Evolutionary conservation across 2,797 vertebrate species (phyloP).

Genomic region (Sphenodon punctatus): DNA sequence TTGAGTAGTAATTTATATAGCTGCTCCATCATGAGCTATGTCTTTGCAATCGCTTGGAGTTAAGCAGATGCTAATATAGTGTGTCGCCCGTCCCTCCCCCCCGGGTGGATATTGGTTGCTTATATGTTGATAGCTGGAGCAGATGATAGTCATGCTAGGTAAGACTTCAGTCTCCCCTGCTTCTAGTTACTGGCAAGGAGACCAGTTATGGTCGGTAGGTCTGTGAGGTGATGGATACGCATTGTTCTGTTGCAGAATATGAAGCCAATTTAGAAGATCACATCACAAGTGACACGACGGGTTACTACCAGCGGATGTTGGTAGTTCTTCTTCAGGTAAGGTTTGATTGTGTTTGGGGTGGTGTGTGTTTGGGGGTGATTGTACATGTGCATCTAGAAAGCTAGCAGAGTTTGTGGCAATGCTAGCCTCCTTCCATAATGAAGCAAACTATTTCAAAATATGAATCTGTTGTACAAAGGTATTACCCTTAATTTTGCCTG

Average conservation of each 20-base stretch:
- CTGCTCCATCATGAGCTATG: neutral
- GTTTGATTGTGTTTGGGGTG: neutral
- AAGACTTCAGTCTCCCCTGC: neutral
- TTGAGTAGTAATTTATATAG: neutral
- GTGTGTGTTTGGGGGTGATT: no score
- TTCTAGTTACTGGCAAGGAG: no score
- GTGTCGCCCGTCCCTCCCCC: no score
- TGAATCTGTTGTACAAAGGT: neutral
- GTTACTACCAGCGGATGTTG: slow-evolving; percentile 88
- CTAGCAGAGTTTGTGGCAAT: no score
- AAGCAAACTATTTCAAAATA: neutral
- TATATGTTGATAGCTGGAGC: no score
- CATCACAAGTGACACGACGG: slow-evolving; percentile 89
- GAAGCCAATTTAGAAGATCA: slow-evolving; percentile 88
- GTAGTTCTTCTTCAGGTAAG: slow-evolving; percentile 93
- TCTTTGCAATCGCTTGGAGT: neutral
- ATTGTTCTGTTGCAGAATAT: slow-evolving; percentile 83
- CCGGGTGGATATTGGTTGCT: no score
- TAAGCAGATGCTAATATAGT: neutral
- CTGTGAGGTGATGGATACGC: neutral
- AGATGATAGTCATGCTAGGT: neutral
- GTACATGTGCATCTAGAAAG: fast-evolving
- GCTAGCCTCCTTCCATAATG: no score
- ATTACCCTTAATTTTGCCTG: neutral
- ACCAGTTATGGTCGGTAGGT: no score